Evolutionary conservation across 2,113 vertebrate genomes (phyloP), one percentile per base, ranked within the genome.

Genomic region (Chaenocephalus aceratus): DNA sequence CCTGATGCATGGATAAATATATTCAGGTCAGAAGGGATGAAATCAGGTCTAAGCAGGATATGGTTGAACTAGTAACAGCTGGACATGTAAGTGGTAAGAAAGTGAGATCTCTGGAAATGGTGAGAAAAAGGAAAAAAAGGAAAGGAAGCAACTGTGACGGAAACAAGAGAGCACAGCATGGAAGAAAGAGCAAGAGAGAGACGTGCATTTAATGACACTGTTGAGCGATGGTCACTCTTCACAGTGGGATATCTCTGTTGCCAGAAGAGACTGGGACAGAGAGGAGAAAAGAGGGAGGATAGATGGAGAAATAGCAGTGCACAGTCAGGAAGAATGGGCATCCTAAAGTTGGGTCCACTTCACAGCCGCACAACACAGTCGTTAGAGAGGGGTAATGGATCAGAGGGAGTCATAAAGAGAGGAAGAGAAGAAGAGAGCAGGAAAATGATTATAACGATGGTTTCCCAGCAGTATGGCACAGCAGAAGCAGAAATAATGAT

Each of bases 341-440:
- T 83, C 77, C 72, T 66, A 79, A 83, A 89, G 80, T 83, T 87
- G 72, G 74, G 83, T 87, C 86, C 81, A 88, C 88, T 87, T 83
- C 86, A 86, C 80, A 82, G 77, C 64, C 44, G 77, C 85, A 86
- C 66, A 82, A 86, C 80, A 70, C 75, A 72, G 82, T 87, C n/a
- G 23, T 90, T 82, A 83, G 73, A 90, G 79, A 72, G 80, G 78
- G 84, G 87, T 90, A 92, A 90, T 86, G 89, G 88, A 92, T 89
- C 80, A 83, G 72, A 72, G 75, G 76, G 68, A 83, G 62, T 71
- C 80, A 66, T 79, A 83, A 81, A 75, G 77, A 69, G 70, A 52
- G 54, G 59, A 70, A 72, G 21, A 86, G 48, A 71, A 49, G 63
- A 74, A 61, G 76, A 69, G 80, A 73, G 84, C 72, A 74, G 82